Conservation (phyloP, 37 sponge, comb jelly and placozoan genomes). For the Ianthella basta region DNA sequence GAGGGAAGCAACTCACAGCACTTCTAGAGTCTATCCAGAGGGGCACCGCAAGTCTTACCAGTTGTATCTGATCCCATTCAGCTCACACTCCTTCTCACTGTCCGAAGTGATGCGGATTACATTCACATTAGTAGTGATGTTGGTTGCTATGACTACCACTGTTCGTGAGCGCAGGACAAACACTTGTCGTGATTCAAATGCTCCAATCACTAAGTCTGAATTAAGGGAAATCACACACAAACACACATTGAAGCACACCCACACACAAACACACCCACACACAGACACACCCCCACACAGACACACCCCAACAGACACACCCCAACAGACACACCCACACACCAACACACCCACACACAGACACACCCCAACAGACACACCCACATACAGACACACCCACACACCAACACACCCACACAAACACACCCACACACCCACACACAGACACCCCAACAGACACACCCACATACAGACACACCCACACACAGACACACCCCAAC, state of each 20-base stretch:
- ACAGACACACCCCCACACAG: too few relatives aligned
- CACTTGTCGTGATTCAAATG: conserved; percentile 52
- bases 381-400: too few relatives aligned
- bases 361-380: not conserved
- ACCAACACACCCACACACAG: not conserved
- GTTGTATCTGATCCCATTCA: not conserved
- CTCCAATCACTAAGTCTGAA: conserved; percentile 72
- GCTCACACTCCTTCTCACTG: not conserved
- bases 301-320: not conserved
- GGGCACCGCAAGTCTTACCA: not conserved
- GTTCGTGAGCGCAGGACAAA: conserved; percentile 54
- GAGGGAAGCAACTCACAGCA: too few relatives aligned
- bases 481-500: too few relatives aligned
- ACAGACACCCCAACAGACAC: not conserved
- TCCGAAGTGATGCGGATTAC: not conserved
- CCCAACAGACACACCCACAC: not conserved
- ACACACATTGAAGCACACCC: too few relatives aligned
- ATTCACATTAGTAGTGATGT: not conserved
- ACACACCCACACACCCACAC: not conserved
- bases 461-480: too few relatives aligned
- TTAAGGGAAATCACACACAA: too few relatives aligned
- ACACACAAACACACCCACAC: too few relatives aligned
- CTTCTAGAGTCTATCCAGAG: too few relatives aligned
- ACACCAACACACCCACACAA: not conserved
- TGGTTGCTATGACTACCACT: not conserved